A percentile compares a stretch with the other conserved stretches of the same genome.
Conservation (phyloP, 23 tunicate species). For the Trididemnum clinides region DNA sequence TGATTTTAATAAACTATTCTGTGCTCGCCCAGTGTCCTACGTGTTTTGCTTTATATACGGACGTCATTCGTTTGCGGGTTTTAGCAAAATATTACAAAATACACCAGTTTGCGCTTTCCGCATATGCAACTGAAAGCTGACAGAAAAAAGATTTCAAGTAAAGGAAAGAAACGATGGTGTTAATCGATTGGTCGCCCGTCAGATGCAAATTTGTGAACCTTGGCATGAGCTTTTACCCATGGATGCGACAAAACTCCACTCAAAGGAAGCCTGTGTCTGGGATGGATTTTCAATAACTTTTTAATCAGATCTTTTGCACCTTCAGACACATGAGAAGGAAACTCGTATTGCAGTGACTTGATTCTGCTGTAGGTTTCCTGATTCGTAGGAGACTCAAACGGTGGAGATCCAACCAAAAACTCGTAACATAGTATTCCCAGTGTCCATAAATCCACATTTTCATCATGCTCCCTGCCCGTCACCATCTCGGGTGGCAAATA, state of each 20-base stretch:
- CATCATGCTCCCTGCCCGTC: conserved; percentile 67
- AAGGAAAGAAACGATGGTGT: too few relatives aligned
- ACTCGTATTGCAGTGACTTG: conserved; percentile 53
- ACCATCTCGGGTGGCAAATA: conserved; percentile 99
- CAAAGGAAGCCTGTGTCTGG: conserved; percentile 69
- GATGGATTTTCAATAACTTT: conserved; percentile 48
- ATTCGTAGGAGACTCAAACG: conserved; percentile 79
- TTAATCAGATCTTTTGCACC: conserved; percentile 85
- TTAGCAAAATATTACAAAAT: too few relatives aligned
- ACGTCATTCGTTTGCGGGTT: too few relatives aligned
- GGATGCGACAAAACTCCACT: conserved; percentile 74
- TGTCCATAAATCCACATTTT: conserved; percentile 88
- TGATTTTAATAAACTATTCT: too few relatives aligned
- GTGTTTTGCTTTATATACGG: too few relatives aligned
- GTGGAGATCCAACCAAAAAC: conserved; percentile 92
- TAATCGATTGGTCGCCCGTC: conserved; percentile 76
- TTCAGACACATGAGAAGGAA: conserved; percentile 85
- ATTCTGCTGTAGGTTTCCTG: conserved; percentile 84
- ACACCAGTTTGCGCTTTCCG: too few relatives aligned
- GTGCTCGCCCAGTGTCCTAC: too few relatives aligned
- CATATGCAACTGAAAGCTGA: too few relatives aligned
- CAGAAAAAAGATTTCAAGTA: too few relatives aligned
- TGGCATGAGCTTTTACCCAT: conserved; percentile 89
- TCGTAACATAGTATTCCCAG: conserved; percentile 97
- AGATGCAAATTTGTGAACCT: conserved; percentile 85